These are phyloP conservation scores for Platyrinchus mystaceus DNA, from an alignment of 2,797 vertebrate genomes.

Conservation along the genomic window DNA sequence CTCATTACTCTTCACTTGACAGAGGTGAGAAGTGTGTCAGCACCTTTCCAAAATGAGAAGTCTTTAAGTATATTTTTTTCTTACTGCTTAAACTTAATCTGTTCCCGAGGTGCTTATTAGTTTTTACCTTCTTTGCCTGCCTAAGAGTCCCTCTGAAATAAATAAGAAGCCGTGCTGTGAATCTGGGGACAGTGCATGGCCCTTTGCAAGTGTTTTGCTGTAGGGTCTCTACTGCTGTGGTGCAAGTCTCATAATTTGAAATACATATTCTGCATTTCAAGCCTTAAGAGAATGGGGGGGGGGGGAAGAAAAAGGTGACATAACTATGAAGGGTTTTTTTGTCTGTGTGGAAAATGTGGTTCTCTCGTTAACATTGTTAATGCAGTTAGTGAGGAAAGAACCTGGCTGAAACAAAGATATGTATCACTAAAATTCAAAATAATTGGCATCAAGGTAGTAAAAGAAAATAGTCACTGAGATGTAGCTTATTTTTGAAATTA, in stretches of 20 bases:
- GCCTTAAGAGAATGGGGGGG: not conserved
- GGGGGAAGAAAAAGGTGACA: not conserved
- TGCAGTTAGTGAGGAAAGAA: slow-evolving; percentile 7
- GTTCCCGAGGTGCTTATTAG: not conserved
- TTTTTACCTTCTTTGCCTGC: not conserved
- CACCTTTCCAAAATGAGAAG: not conserved
- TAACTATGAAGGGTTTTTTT: not conserved
- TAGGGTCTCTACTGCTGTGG: not conserved
- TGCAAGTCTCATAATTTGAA: not conserved
- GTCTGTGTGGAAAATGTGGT: not conserved
- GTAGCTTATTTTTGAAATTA: slow-evolving; percentile 10
- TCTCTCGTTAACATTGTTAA: slow-evolving; percentile 17
- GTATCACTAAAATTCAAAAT: slow-evolving; percentile 28
- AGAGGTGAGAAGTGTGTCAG: slow-evolving; percentile 34
- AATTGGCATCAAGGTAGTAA: not conserved
- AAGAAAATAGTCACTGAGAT: not conserved
- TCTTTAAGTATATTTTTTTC: not conserved
- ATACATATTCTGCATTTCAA: not conserved
- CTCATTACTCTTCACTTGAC: not conserved
- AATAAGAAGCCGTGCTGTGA: not conserved
- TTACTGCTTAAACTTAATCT: not conserved
- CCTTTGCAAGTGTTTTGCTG: slow-evolving; percentile 1
- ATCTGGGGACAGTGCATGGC: not conserved
- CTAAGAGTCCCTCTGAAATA: not conserved
- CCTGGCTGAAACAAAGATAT: not conserved